These are phyloP conservation scores for Galerucella pusilla DNA, from an alignment of 2,888 invertebrate genomes.

Conservation along the genomic window DNA sequence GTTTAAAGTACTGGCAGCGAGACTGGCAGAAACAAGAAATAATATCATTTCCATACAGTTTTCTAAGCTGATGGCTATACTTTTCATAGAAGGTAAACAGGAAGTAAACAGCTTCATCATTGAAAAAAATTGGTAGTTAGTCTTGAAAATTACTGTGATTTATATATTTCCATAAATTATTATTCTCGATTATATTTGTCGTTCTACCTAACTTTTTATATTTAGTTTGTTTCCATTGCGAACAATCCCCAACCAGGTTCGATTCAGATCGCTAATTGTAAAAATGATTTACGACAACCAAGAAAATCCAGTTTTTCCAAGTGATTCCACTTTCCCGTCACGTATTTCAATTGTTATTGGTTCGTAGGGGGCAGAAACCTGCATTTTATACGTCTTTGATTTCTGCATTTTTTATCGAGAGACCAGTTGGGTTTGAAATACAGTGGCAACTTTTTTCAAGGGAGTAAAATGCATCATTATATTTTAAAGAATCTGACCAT, in stretches of 20 bases:
- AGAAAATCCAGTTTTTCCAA: slow-evolving; percentile 44
- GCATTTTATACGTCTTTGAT: slow-evolving; percentile 53
- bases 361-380: slow-evolving; percentile 47
- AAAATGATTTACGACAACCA: slow-evolving; percentile 56
- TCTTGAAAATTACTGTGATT: neutral
- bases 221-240: neutral
- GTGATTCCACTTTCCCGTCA: slow-evolving; percentile 52
- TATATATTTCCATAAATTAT: neutral
- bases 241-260: slow-evolving; percentile 32
- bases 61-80: too few relatives aligned
- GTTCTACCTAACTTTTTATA: slow-evolving; percentile 1
- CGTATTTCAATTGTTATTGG: slow-evolving; percentile 59
- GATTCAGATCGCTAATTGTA: slow-evolving; percentile 58
- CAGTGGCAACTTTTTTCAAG: neutral
- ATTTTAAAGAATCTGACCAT: too few relatives aligned
- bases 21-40: too few relatives aligned
- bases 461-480: neutral
- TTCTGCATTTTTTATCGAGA: slow-evolving; percentile 48
- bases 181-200: neutral
- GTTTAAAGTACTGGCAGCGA: too few relatives aligned
- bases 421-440: slow-evolving; percentile 29
- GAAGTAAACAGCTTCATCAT: too few relatives aligned
- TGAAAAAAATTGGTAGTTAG: too few relatives aligned
- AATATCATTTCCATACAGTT: too few relatives aligned
- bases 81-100: too few relatives aligned